phyloP scores from a whole-genome alignment of 2,113 vertebrate species.

The Rhinogobius similis region DNA sequence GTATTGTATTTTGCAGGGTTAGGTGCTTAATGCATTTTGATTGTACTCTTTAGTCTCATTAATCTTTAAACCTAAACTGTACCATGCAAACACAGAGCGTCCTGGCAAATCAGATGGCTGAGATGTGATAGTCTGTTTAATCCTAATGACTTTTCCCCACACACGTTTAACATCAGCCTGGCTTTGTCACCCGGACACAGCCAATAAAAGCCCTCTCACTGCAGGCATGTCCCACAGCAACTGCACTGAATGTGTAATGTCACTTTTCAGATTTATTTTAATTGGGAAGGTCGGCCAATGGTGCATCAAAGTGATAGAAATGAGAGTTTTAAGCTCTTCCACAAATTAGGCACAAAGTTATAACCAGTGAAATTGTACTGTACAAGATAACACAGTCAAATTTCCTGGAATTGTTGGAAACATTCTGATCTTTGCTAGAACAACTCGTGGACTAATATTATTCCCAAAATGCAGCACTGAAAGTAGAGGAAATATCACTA shows the following conservation, averaged over 20 bases:
- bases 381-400: neutral
- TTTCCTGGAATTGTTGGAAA: neutral
- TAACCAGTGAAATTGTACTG: neutral
- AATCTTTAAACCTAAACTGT: slow-evolving; percentile 3
- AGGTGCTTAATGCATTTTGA: no score
- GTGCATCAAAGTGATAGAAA: slow-evolving; percentile 2
- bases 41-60: neutral
- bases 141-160: slow-evolving; percentile 63
- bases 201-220: slow-evolving; percentile 30
- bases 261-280: slow-evolving; percentile 18
- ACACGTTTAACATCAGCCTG: slow-evolving; percentile 46
- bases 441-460: neutral
- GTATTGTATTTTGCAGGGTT: no score
- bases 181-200: slow-evolving; percentile 41
- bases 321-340: slow-evolving; percentile 3
- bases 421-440: neutral
- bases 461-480: neutral
- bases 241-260: slow-evolving; percentile 30
- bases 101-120: slow-evolving; percentile 53
- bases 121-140: slow-evolving; percentile 63
- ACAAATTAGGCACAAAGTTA: neutral
- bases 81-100: slow-evolving; percentile 13
- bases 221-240: slow-evolving; percentile 22
- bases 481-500: neutral
- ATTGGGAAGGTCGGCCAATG: slow-evolving; percentile 7